Conservation (phyloP, 30 jellyfish, hydroid and myxozoan genomes). For the Mastigias papua region DNA sequence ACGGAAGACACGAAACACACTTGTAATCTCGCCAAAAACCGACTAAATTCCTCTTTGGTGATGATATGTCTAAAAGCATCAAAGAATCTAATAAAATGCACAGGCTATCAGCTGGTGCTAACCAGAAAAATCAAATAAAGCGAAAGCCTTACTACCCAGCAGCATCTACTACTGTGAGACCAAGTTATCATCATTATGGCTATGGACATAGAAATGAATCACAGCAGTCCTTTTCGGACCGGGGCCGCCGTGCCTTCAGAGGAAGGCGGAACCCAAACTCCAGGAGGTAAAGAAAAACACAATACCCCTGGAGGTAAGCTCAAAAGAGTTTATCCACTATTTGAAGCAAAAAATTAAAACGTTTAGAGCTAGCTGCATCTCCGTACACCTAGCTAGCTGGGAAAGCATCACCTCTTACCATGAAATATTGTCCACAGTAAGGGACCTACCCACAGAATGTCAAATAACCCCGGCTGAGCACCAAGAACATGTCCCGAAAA, state of each 20-base stretch:
- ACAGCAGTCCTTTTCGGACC: too few relatives aligned
- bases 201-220: too few relatives aligned
- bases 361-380: neutral
- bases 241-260: too few relatives aligned
- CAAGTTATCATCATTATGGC: too few relatives aligned
- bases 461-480: neutral
- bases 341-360: too few relatives aligned
- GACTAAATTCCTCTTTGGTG: neutral
- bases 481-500: neutral
- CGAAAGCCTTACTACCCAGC: too few relatives aligned
- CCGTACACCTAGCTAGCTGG: neutral
- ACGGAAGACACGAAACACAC: neutral
- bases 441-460: neutral
- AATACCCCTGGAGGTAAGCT: neutral
- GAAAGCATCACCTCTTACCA: neutral
- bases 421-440: neutral
- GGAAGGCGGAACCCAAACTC: neutral
- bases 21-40: neutral
- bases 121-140: neutral
- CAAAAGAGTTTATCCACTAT: neutral
- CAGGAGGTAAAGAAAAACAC: neutral
- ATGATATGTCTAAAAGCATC: too few relatives aligned
- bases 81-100: neutral
- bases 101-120: neutral
- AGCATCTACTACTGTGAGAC: too few relatives aligned